Conservation (phyloP, 2,888 invertebrate genomes). For the Parelbella ahira region DNA sequence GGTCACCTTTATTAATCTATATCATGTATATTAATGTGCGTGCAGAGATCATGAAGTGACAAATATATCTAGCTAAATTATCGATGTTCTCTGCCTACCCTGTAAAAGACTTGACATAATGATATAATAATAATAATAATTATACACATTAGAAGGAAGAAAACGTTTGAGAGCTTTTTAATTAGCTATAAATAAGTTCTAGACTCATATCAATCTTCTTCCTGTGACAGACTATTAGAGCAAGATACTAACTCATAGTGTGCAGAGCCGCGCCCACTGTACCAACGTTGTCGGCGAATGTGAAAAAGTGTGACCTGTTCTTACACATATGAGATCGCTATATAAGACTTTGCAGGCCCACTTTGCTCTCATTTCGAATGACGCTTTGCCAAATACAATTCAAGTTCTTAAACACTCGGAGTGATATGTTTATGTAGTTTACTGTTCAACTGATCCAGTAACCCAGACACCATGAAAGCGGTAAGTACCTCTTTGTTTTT, state of each 20-base stretch:
- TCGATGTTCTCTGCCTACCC: too few relatives aligned
- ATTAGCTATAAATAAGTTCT: constrained; percentile 20
- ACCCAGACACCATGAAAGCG: constrained; percentile 47
- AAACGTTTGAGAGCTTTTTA: constrained; percentile 9
- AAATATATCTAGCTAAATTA: too few relatives aligned
- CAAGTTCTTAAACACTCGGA: constrained; percentile 30
- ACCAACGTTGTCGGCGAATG: constrained; percentile 57
- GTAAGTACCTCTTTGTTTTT: constrained; percentile 42
- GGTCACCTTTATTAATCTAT: too few relatives aligned
- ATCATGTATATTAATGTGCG: too few relatives aligned
- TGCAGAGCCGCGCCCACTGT: constrained; percentile 62
- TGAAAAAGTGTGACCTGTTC: constrained; percentile 77
- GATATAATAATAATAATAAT: too few relatives aligned
- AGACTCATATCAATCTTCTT: constrained; percentile 23
- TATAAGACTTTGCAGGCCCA: constrained; percentile 72
- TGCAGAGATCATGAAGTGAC: too few relatives aligned
- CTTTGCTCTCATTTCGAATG: constrained; percentile 78
- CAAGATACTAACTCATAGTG: constrained; percentile 23
- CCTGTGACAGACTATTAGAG: constrained; percentile 23
- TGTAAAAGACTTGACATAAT: too few relatives aligned
- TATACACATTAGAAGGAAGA: not conserved
- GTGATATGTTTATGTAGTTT: constrained; percentile 23
- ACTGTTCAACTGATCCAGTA: constrained; percentile 24
- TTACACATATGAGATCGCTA: constrained; percentile 78
- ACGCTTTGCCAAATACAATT: constrained; percentile 72